These are phyloP conservation scores for Drosophila barbarae DNA, from an alignment of 2,888 invertebrate species.

Conservation along the genomic window DNA sequence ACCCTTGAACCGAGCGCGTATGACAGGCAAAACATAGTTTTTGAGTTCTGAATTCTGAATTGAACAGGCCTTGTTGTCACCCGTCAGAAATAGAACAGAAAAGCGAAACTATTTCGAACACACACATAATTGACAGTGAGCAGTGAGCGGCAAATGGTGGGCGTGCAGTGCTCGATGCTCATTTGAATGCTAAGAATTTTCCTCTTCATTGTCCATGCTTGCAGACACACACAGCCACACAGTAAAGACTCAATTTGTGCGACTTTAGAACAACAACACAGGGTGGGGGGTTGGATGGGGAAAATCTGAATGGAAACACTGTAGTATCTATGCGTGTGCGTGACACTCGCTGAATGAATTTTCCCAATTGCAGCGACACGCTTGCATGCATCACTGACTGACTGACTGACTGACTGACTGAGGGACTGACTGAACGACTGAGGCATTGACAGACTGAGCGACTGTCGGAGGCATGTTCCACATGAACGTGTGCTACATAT, in stretches of 20 bases:
- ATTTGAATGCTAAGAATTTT: conserved; percentile 64
- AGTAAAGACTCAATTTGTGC: conserved; percentile 64
- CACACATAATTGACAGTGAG: conserved; percentile 29
- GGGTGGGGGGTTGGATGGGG: background rate
- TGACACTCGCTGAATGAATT: conserved; percentile 49
- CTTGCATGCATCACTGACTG: conserved; percentile 30
- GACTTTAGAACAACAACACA: conserved; percentile 39
- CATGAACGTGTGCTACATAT: conserved; percentile 52
- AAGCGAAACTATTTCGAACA: conserved; percentile 28
- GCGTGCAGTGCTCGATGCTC: conserved; percentile 58
- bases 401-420: conserved; percentile 34
- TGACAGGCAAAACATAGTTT: conserved; percentile 54
- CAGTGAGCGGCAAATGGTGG: conserved; percentile 26
- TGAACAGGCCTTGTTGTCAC: conserved; percentile 48
- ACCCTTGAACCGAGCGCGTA: conserved; percentile 59
- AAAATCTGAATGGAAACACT: conserved; percentile 15
- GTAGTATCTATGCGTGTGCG: conserved; percentile 22
- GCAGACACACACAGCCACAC: conserved; percentile 9
- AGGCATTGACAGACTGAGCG: conserved; percentile 12
- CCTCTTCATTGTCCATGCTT: conserved; percentile 21
- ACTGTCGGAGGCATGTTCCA: conserved; percentile 15
- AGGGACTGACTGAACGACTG: conserved; percentile 30
- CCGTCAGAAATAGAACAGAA: conserved; percentile 57
- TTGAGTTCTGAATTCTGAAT: conserved; percentile 20
- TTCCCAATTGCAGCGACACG: conserved; percentile 37